A percentile compares a stretch with the other conserved stretches of the same genome.
Conservation (phyloP, 64 coral and sea anemone genomes). For the Stichodactyla mertensii region DNA sequence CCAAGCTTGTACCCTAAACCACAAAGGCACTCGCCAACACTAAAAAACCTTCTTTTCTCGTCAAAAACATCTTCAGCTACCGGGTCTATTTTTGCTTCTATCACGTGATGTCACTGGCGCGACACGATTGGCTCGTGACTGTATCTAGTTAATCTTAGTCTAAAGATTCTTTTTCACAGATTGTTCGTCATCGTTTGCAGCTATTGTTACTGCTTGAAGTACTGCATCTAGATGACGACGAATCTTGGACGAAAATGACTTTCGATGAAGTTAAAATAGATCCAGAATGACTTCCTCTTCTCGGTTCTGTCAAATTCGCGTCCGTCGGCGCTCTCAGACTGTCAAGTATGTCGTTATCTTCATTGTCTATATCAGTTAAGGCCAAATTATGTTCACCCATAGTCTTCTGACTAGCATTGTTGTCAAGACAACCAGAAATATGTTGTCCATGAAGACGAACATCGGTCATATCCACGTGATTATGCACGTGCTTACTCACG, state of each 20-base stretch:
- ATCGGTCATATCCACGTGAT: background rate
- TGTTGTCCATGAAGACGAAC: background rate
- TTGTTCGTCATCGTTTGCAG: background rate
- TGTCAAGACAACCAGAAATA: background rate
- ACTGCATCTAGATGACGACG: background rate
- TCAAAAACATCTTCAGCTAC: no score
- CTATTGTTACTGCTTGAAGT: background rate
- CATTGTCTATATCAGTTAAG: background rate
- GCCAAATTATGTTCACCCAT: constrained; percentile 13
- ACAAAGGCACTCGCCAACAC: no score
- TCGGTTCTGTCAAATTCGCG: background rate
- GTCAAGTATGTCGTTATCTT: background rate
- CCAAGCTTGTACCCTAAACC: no score
- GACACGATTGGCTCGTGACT: background rate
- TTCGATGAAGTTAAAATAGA: constrained; percentile 11
- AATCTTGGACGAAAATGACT: constrained; percentile 11
- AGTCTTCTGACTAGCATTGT: background rate
- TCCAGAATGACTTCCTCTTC: background rate
- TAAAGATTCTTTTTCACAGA: background rate
- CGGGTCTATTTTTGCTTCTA: no score
- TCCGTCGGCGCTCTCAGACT: background rate
- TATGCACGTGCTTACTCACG: background rate
- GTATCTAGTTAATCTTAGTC: background rate
- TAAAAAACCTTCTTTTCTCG: no score
- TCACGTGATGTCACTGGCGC: no score